A percentile compares a stretch with the other conserved stretches of the same genome.
These are phyloP conservation scores for Conopomorpha cramerella DNA, from an alignment of 1,140 invertebrate genomes.

Conservation along the genomic window DNA sequence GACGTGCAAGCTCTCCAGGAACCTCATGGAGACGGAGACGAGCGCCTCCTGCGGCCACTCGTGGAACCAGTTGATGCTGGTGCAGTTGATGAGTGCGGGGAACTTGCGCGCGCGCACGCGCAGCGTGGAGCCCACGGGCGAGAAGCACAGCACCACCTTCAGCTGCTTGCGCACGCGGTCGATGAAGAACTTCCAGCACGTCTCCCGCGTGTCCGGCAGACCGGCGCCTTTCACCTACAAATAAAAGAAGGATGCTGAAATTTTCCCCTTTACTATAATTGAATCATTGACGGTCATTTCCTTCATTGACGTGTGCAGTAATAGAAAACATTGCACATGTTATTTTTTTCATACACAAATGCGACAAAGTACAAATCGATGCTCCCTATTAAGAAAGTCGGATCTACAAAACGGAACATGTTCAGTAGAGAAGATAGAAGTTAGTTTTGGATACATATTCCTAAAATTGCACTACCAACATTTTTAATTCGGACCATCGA, in stretches of 20 bases:
- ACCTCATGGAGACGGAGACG: slow-evolving; percentile 89
- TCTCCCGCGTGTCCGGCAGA: slow-evolving; percentile 88
- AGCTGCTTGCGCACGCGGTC: slow-evolving; percentile 89
- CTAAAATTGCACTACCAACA: no score
- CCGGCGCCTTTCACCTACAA: slow-evolving; percentile 78
- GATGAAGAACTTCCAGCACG: slow-evolving; percentile 98
- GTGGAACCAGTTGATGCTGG: slow-evolving; percentile 96
- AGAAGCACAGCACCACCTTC: slow-evolving; percentile 93
- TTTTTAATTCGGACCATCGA: no score
- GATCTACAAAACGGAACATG: no score
- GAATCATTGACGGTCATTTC: no score
- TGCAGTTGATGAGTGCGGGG: slow-evolving; percentile 93
- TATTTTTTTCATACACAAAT: no score
- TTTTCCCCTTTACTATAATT: no score
- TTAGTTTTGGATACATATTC: no score
- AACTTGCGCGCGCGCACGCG: slow-evolving; percentile 91
- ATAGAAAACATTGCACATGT: no score
- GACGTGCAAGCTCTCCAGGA: slow-evolving; percentile 80
- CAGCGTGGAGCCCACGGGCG: slow-evolving; percentile 90
- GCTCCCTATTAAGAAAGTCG: no score
- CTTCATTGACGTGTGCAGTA: no score
- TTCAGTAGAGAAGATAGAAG: no score
- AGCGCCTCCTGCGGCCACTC: slow-evolving; percentile 97
- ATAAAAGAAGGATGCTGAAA: slow-evolving; percentile 3
- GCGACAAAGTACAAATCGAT: no score